Conservation (phyloP, 2,797 vertebrate genomes). For the Oreortyx pictus region DNA sequence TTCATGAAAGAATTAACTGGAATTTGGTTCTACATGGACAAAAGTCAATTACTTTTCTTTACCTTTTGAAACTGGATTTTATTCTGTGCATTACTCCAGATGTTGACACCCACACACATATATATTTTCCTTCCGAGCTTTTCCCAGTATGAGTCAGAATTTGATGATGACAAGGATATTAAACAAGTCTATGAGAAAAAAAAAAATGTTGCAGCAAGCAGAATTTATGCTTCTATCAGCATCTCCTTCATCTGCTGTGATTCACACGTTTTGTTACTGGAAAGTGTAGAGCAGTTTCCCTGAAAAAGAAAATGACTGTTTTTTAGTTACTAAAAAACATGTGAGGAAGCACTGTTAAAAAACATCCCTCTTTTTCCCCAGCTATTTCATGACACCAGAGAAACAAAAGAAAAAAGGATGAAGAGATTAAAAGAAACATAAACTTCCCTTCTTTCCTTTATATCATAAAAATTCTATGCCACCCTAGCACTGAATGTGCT, state of each 20-base stretch:
- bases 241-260: constrained; percentile 39
- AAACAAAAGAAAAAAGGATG: not conserved
- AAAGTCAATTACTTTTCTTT: not conserved
- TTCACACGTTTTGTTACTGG: constrained; percentile 34
- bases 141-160: constrained; percentile 20
- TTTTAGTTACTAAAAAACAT: constrained; percentile 8
- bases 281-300: constrained; percentile 19
- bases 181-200: not conserved
- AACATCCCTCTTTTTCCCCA: not conserved
- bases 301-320: constrained; percentile 2
- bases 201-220: not conserved
- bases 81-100: not conserved
- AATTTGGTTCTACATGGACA: not conserved
- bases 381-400: not conserved
- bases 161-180: constrained; percentile 25
- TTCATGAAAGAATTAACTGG: not conserved
- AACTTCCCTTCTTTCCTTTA: not conserved
- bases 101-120: not conserved
- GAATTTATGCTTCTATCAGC: constrained; percentile 58
- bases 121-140: not conserved
- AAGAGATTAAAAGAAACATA: not conserved
- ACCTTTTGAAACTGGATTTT: not conserved
- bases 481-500: not conserved
- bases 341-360: not conserved
- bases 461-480: not conserved